phyloP scores from a whole-genome alignment of 1,140 invertebrate species.

The Plutomurus gul region DNA sequence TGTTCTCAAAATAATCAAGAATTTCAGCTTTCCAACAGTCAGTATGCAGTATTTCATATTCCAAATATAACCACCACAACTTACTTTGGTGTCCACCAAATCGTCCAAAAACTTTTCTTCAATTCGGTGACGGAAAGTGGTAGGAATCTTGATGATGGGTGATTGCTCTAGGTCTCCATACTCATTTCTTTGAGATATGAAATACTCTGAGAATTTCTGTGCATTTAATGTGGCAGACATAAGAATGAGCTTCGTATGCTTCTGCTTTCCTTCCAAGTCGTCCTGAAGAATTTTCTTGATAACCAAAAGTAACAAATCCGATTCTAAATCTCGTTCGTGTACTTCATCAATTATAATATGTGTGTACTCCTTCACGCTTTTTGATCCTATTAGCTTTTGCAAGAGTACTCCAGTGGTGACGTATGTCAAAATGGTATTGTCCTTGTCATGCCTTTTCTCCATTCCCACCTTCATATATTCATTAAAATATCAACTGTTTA shows the following conservation, averaged over 20 bases:
- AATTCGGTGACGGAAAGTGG: conserved; percentile 4
- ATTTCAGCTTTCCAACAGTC: too few relatives aligned
- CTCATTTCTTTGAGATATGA: conserved; percentile 60
- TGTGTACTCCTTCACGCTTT: conserved; percentile 68
- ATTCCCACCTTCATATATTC: conserved; percentile 65
- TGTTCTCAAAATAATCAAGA: too few relatives aligned
- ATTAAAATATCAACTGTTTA: not conserved
- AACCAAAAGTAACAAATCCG: conserved; percentile 88
- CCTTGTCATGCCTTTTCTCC: conserved; percentile 61
- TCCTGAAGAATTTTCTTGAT: conserved; percentile 66
- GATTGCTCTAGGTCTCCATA: conserved; percentile 58
- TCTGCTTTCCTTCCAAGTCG: conserved; percentile 40
- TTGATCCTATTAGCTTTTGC: conserved; percentile 66
- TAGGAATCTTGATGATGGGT: conserved; percentile 64
- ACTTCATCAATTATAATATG: conserved; percentile 95
- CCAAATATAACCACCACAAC: not conserved
- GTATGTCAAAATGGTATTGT: conserved; percentile 82
- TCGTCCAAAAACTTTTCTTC: conserved; percentile 46
- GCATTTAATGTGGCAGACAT: conserved; percentile 67
- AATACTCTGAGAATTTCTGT: conserved; percentile 62
- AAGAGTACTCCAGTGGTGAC: conserved; percentile 77
- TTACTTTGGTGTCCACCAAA: not conserved
- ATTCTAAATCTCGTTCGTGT: conserved; percentile 92
- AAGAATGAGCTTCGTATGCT: conserved; percentile 60
- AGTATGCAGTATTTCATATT: not conserved